Conservation (phyloP, 2,113 vertebrate species). For the Epinephelus moara region DNA sequence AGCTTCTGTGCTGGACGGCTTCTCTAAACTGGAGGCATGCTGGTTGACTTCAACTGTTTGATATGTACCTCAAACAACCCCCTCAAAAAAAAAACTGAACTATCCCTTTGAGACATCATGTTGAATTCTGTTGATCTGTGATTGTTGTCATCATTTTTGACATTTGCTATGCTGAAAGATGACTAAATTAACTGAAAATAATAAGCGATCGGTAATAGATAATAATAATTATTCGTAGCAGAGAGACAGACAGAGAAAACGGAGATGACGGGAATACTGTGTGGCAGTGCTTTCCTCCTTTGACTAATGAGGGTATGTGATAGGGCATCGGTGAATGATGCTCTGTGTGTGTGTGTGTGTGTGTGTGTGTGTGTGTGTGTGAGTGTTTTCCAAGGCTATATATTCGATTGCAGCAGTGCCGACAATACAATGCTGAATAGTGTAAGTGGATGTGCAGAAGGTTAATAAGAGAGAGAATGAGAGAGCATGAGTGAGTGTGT, state of each 20-base stretch:
- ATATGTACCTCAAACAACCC: too few relatives aligned
- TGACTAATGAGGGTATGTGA: conserved; percentile 54
- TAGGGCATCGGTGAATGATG: conserved; percentile 10
- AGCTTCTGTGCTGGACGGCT: too few relatives aligned
- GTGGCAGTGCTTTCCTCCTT: conserved; percentile 16
- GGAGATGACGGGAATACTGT: background rate
- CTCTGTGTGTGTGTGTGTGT: conserved; percentile 23
- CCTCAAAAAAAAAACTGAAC: too few relatives aligned
- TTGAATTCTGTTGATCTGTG: too few relatives aligned
- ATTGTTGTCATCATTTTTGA: background rate
- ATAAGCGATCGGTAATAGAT: background rate
- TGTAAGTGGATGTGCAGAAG: conserved; percentile 49
- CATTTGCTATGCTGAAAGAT: background rate
- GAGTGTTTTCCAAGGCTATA: conserved; percentile 31
- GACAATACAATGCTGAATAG: conserved; percentile 35
- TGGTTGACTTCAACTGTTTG: too few relatives aligned
- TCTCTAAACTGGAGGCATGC: too few relatives aligned
- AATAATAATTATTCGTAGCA: conserved; percentile 9
- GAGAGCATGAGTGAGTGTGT: conserved; percentile 36
- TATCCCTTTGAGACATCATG: too few relatives aligned
- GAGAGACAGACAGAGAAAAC: conserved; percentile 18
- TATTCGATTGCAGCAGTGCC: conserved; percentile 22
- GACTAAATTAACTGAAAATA: conserved; percentile 19
- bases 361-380: conserved; percentile 38
- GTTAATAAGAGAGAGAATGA: conserved; percentile 65